These are phyloP conservation scores for Ylistrum balloti DNA, from an alignment of 1,140 invertebrate species.

Conservation along the genomic window DNA sequence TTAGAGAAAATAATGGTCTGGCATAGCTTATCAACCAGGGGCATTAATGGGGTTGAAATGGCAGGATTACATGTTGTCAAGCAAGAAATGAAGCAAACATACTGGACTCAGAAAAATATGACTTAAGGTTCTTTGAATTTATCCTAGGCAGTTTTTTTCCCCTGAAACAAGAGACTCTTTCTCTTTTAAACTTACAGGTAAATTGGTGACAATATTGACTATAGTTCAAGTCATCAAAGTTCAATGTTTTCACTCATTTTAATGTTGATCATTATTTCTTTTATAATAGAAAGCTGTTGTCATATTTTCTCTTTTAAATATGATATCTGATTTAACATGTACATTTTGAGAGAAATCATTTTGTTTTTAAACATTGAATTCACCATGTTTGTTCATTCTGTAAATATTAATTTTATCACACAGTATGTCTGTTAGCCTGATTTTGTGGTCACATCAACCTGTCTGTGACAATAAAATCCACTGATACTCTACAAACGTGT, in stretches of 20 bases:
- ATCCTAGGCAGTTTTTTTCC: neutral
- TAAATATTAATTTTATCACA: neutral
- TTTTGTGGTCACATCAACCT: neutral
- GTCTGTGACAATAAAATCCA: neutral
- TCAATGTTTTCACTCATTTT: neutral
- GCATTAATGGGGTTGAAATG: neutral
- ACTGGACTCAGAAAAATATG: neutral
- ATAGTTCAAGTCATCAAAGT: neutral
- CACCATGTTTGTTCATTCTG: no score
- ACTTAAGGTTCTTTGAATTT: neutral
- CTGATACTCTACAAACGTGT: neutral
- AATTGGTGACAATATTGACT: neutral
- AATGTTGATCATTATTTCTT: slow-evolving; percentile 13
- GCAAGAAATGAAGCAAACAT: neutral
- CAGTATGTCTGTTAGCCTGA: neutral
- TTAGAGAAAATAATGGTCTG: neutral
- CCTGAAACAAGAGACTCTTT: neutral
- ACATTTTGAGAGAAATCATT: neutral
- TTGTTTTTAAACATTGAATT: neutral
- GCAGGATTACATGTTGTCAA: neutral
- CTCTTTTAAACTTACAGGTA: neutral
- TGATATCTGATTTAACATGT: neutral
- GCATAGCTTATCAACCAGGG: neutral
- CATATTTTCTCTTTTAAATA: neutral
- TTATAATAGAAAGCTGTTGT: slow-evolving; percentile 34